These are phyloP conservation scores for Xiphorhynchus elegans DNA, from an alignment of 2,113 vertebrate genomes.

Conservation along the genomic window DNA sequence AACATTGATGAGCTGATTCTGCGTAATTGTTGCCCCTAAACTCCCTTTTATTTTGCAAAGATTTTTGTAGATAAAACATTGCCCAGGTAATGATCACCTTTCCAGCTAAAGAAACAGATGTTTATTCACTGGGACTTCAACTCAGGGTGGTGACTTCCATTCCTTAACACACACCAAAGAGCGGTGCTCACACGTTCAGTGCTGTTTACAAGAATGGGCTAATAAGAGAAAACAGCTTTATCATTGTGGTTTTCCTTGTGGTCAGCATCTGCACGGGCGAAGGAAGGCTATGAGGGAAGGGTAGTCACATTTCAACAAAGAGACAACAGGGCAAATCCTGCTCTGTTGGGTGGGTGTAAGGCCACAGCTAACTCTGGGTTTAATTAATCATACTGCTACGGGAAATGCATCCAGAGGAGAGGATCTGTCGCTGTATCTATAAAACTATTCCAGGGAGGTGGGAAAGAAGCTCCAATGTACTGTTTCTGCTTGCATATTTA, in stretches of 20 bases:
- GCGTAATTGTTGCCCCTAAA: background rate
- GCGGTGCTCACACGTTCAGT: background rate
- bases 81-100: background rate
- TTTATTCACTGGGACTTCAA: background rate
- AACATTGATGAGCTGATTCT: background rate
- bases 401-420: background rate
- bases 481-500: background rate
- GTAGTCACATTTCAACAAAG: constrained; percentile 42
- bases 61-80: background rate
- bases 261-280: constrained; percentile 53
- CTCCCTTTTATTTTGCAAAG: background rate
- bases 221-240: constrained; percentile 57
- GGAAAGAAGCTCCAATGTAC: background rate
- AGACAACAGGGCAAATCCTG: background rate
- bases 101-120: background rate
- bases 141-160: background rate
- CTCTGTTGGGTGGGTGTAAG: background rate
- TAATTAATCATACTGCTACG: background rate
- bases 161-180: background rate
- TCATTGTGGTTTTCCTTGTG: constrained; percentile 74
- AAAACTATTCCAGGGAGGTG: background rate
- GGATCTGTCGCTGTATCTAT: background rate
- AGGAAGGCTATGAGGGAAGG: constrained; percentile 59
- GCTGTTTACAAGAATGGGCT: constrained; percentile 63
- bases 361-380: background rate